Evolutionary conservation across 2,888 invertebrate genomes (phyloP).

Genomic region (Allophyes oxyacanthae): DNA sequence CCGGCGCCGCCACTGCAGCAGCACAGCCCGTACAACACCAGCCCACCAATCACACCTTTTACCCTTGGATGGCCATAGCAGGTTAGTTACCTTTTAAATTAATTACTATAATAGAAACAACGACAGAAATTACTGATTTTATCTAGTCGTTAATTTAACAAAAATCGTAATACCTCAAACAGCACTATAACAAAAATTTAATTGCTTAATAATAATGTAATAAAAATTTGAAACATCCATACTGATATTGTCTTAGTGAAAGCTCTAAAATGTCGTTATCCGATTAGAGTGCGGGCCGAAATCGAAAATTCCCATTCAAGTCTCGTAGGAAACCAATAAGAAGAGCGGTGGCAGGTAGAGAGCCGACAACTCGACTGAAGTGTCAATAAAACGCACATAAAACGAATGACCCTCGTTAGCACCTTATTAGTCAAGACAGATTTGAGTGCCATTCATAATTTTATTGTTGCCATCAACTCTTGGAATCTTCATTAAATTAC

Average conservation of each 20-base stretch:
- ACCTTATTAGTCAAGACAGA: conserved; percentile 83
- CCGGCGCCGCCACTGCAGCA: conserved; percentile 94
- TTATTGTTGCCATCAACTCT: conserved; percentile 76
- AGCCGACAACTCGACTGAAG: conserved; percentile 71
- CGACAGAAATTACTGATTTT: conserved; percentile 13
- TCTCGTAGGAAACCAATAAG: conserved; percentile 80
- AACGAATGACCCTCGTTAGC: conserved; percentile 85
- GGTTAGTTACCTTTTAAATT: conserved; percentile 90
- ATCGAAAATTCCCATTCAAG: conserved; percentile 56
- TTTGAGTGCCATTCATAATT: conserved; percentile 80
- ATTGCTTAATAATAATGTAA: conserved; percentile 61
- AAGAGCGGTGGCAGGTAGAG: conserved; percentile 70
- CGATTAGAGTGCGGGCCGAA: conserved; percentile 36
- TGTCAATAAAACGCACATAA: conserved; percentile 86
- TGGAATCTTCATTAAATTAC: conserved; percentile 68
- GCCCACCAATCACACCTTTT: conserved; percentile 97
- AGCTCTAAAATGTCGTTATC: conserved; percentile 79
- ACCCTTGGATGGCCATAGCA: conserved; percentile 99
- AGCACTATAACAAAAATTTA: conserved; percentile 51
- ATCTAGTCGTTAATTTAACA: conserved; percentile 43
- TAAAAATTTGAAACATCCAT: conserved; percentile 62
- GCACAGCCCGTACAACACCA: conserved; percentile 96
- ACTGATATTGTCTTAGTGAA: conserved; percentile 37
- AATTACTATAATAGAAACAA: conserved; percentile 26
- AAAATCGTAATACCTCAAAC: conserved; percentile 37